phyloP scores from a whole-genome alignment of 2,113 vertebrate genomes.

The Gymnogyps californianus region DNA sequence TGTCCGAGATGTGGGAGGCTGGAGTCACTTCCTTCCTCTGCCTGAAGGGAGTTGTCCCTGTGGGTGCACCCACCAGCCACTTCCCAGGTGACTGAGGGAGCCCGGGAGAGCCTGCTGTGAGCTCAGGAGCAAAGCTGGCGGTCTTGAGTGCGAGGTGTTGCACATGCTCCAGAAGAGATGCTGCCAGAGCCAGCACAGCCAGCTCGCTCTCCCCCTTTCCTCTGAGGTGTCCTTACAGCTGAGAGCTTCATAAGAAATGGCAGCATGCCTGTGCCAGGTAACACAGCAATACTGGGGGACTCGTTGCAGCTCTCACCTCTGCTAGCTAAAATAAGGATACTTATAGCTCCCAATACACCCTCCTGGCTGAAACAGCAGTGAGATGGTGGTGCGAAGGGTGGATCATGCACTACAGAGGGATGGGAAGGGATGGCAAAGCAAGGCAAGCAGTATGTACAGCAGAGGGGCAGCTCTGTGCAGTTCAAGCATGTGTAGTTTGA shows the following conservation, averaged over 20 bases:
- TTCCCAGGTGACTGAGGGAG: neutral
- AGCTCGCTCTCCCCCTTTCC: neutral
- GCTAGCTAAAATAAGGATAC: neutral
- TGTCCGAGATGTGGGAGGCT: neutral
- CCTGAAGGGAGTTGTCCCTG: neutral
- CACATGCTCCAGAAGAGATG: neutral
- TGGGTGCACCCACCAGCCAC: no score
- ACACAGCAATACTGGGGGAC: neutral
- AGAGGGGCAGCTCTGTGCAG: neutral
- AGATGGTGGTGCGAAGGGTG: neutral
- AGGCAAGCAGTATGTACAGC: neutral
- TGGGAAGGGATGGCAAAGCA: neutral
- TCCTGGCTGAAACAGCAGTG: neutral
- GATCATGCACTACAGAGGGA: neutral
- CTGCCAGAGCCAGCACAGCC: neutral
- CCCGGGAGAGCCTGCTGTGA: neutral
- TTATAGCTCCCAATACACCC: neutral
- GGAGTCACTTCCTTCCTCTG: neutral
- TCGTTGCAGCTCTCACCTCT: neutral
- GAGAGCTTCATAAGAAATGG: neutral
- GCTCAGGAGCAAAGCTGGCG: neutral
- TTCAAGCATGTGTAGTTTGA: neutral
- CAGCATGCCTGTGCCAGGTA: neutral
- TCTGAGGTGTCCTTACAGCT: neutral
- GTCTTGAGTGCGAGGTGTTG: neutral